Evolutionary conservation across 2,888 invertebrate genomes (phyloP).

Genomic region (Troglohyphantes excavatus): DNA sequence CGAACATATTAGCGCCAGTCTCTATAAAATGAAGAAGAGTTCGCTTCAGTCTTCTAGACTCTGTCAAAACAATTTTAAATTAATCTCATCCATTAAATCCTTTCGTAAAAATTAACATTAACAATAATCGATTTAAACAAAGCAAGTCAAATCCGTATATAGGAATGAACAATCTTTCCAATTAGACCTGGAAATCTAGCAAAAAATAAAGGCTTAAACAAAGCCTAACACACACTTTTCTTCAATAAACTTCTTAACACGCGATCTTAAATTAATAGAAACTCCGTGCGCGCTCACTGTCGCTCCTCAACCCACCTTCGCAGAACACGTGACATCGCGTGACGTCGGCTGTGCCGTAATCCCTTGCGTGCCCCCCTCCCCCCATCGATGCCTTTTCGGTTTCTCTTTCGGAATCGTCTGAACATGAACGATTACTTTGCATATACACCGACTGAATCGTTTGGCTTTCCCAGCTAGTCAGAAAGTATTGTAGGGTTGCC

Average conservation of each 20-base stretch:
- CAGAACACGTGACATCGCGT: constrained; percentile 66
- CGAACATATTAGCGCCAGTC: too few species aligned
- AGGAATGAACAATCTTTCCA: background rate
- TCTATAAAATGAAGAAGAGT: background rate
- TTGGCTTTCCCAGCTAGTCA: background rate
- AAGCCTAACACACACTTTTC: constrained; percentile 61
- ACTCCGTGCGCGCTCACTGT: constrained; percentile 47
- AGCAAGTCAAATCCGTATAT: background rate
- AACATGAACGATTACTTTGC: constrained; percentile 71
- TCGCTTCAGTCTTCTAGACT: too few species aligned
- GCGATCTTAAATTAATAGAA: constrained; percentile 75
- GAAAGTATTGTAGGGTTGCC: background rate
- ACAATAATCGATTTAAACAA: background rate
- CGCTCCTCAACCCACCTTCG: background rate
- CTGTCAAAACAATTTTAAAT: background rate
- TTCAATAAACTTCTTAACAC: constrained; percentile 64
- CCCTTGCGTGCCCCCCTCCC: constrained; percentile 39
- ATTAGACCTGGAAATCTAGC: constrained; percentile 41
- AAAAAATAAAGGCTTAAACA: background rate
- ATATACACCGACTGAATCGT: constrained; percentile 30
- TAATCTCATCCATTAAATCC: background rate
- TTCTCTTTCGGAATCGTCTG: constrained; percentile 53
- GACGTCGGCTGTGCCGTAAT: constrained; percentile 63
- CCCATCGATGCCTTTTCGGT: constrained; percentile 32
- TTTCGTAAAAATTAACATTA: background rate